phyloP scores from a whole-genome alignment of 2,797 vertebrate genomes.

The Ciconia nigra region DNA sequence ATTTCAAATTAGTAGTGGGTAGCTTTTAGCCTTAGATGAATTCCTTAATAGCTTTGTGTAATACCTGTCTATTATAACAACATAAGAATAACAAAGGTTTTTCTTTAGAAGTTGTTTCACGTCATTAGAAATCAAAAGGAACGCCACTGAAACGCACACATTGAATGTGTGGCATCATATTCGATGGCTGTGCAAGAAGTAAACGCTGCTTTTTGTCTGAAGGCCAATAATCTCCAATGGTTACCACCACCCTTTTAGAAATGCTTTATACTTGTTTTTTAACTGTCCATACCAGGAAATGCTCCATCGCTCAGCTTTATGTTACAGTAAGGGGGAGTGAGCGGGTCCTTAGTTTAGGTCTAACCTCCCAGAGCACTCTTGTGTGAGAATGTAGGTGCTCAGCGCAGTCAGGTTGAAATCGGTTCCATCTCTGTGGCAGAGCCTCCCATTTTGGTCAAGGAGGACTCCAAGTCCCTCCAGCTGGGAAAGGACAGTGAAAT shows the following conservation, averaged over 20 bases:
- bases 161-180: fast-evolving
- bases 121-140: not conserved
- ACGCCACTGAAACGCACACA: fast-evolving
- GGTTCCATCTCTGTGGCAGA: fast-evolving
- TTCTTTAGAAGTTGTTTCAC: not conserved
- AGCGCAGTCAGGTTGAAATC: not conserved
- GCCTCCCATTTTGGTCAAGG: not conserved
- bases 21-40: not conserved
- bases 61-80: not conserved
- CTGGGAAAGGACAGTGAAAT: not conserved
- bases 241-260: not conserved
- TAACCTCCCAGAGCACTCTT: fast-evolving
- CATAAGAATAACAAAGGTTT: not conserved
- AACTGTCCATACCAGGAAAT: not conserved
- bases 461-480: not conserved
- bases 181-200: not conserved
- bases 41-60: not conserved
- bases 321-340: not conserved
- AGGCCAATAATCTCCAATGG: not conserved
- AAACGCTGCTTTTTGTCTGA: not conserved
- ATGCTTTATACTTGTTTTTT: not conserved
- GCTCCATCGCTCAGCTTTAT: fast-evolving
- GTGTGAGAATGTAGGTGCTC: not conserved
- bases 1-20: not conserved
- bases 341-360: not conserved